phyloP scores from a whole-genome alignment of 2,888 invertebrate genomes.

The Caenorhabditis sp. region DNA sequence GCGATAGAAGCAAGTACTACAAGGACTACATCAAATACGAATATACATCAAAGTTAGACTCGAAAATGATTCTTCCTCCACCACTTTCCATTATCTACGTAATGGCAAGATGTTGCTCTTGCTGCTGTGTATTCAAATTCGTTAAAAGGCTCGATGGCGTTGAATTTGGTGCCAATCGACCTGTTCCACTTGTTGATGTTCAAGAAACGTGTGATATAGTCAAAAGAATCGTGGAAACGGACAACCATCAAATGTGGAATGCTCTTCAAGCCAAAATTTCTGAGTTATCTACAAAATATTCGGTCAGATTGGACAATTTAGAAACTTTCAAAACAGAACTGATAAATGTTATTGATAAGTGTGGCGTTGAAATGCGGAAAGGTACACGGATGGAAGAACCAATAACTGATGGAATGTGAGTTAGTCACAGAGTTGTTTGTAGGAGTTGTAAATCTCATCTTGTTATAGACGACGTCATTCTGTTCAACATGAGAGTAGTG shows the following conservation, averaged over 20 bases:
- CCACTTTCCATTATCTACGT: slow-evolving; percentile 13
- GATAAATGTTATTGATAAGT: no score
- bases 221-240: neutral
- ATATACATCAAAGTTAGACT: slow-evolving; percentile 9
- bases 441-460: no score
- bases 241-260: neutral
- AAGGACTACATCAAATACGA: slow-evolving; percentile 22
- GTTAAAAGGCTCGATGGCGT: neutral
- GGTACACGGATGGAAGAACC: no score
- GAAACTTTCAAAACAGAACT: no score
- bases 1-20: slow-evolving; percentile 17
- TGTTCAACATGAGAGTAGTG: no score
- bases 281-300: neutral
- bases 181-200: neutral
- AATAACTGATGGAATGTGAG: no score
- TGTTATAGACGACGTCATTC: no score
- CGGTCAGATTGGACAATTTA: neutral
- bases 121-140: neutral
- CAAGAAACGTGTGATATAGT: neutral
- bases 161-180: neutral
- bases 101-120: neutral
- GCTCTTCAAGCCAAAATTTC: neutral
- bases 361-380: no score
- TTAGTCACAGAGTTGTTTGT: no score
- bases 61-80: slow-evolving; percentile 11